Conservation (phyloP, 1,140 invertebrate genomes). For the Danaus melanippus region DNA sequence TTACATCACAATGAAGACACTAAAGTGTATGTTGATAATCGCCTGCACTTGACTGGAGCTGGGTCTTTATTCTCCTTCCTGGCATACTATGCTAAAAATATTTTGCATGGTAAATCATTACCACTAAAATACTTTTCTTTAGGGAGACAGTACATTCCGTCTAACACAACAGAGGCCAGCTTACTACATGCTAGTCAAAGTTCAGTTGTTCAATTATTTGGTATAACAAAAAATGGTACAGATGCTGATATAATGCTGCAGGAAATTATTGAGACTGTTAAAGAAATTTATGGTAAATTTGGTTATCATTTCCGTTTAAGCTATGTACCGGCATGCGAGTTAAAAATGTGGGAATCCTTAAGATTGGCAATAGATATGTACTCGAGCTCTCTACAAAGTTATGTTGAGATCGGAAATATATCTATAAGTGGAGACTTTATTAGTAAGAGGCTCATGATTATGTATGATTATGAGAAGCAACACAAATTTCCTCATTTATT, state of each 20-base stretch:
- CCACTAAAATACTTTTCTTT: slow-evolving; percentile 76
- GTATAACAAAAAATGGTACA: slow-evolving; percentile 56
- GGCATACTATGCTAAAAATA: slow-evolving; percentile 76
- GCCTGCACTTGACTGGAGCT: slow-evolving; percentile 78
- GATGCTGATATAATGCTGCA: slow-evolving; percentile 68
- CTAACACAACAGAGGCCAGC: slow-evolving; percentile 48
- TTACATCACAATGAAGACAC: slow-evolving; percentile 70
- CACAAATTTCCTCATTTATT: slow-evolving; percentile 74
- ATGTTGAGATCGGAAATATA: slow-evolving; percentile 78
- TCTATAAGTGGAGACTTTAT: slow-evolving; percentile 77
- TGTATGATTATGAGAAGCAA: slow-evolving; percentile 68
- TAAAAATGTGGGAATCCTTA: slow-evolving; percentile 75
- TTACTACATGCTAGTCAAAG: slow-evolving; percentile 77
- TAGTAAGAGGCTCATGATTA: slow-evolving; percentile 78
- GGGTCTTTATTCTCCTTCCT: slow-evolving; percentile 76
- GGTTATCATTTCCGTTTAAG: slow-evolving; percentile 76
- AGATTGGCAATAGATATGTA: slow-evolving; percentile 78
- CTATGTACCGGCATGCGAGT: slow-evolving; percentile 68
- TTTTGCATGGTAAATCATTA: slow-evolving; percentile 69
- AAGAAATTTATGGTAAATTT: slow-evolving; percentile 72
- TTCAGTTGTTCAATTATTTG: slow-evolving; percentile 74
- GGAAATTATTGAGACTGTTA: slow-evolving; percentile 58
- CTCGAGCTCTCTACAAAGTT: slow-evolving; percentile 72
- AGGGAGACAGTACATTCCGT: slow-evolving; percentile 76
- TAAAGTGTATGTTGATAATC: slow-evolving; percentile 58